These are phyloP conservation scores for Podabrus alpinus DNA, from an alignment of 2,888 invertebrate species.

Conservation along the genomic window DNA sequence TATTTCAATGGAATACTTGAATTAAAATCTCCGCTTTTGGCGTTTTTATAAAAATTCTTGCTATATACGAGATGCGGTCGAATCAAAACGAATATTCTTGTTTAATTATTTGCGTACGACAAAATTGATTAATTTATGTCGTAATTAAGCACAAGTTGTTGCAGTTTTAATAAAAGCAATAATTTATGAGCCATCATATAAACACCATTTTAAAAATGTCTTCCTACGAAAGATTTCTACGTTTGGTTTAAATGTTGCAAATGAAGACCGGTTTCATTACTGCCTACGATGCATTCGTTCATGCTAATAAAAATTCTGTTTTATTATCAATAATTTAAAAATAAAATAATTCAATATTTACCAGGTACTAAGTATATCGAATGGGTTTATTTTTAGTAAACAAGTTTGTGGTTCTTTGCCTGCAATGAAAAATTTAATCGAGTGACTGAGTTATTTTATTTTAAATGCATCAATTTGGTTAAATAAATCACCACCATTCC, in stretches of 20 bases:
- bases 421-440: not conserved
- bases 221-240: constrained; percentile 46
- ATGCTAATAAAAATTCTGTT: constrained; percentile 12
- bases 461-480: not conserved
- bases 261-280: constrained; percentile 50
- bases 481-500: too few relatives aligned
- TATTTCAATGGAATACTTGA: constrained; percentile 15
- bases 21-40: not conserved
- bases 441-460: not conserved
- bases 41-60: not conserved
- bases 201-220: constrained; percentile 31
- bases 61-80: not conserved
- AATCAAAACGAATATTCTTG: not conserved
- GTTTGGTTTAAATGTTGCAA: constrained; percentile 50
- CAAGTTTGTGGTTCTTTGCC: not conserved
- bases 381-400: not conserved
- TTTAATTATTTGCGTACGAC: not conserved
- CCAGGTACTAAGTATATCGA: not conserved
- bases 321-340: not conserved
- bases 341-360: not conserved
- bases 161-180: not conserved
- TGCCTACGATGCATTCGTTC: constrained; percentile 40
- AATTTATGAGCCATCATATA: not conserved
- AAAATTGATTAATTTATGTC: not conserved
- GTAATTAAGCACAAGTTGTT: not conserved